Conservation (phyloP, 2,113 vertebrate species). For the Forbesichthys papilliferus region DNA sequence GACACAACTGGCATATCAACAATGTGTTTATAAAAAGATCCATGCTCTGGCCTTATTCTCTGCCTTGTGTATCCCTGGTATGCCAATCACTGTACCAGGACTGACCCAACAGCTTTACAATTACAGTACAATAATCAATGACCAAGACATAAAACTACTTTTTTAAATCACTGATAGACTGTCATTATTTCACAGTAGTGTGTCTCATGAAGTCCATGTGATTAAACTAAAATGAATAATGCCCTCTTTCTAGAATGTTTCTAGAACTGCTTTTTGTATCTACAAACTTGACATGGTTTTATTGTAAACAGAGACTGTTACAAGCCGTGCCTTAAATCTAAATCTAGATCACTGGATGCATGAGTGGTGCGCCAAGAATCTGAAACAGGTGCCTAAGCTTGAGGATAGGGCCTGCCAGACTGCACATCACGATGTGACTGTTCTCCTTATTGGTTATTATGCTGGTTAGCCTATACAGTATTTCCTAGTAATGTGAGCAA, state of each 20-base stretch:
- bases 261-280: too few species aligned
- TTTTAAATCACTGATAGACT: neutral
- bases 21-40: slow-evolving; percentile 66
- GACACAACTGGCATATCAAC: slow-evolving; percentile 72
- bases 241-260: too few species aligned
- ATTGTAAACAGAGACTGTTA: slow-evolving; percentile 63
- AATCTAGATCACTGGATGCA: slow-evolving; percentile 52
- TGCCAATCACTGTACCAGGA: slow-evolving; percentile 8
- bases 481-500: too few species aligned
- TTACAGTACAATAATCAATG: neutral
- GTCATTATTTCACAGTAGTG: too few species aligned
- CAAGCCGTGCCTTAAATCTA: slow-evolving; percentile 63
- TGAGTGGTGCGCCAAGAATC: slow-evolving; percentile 64
- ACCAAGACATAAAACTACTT: neutral
- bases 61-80: slow-evolving; percentile 48
- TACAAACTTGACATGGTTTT: slow-evolving; percentile 18
- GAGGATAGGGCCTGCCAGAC: slow-evolving; percentile 51
- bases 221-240: too few species aligned
- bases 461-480: too few species aligned
- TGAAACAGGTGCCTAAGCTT: slow-evolving; percentile 70
- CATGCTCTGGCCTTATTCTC: slow-evolving; percentile 2
- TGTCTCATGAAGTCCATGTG: too few species aligned
- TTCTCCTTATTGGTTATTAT: too few species aligned
- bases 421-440: slow-evolving; percentile 20
- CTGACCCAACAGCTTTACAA: neutral